Conservation (phyloP, 2,888 invertebrate genomes). For the Andrena fulva region DNA sequence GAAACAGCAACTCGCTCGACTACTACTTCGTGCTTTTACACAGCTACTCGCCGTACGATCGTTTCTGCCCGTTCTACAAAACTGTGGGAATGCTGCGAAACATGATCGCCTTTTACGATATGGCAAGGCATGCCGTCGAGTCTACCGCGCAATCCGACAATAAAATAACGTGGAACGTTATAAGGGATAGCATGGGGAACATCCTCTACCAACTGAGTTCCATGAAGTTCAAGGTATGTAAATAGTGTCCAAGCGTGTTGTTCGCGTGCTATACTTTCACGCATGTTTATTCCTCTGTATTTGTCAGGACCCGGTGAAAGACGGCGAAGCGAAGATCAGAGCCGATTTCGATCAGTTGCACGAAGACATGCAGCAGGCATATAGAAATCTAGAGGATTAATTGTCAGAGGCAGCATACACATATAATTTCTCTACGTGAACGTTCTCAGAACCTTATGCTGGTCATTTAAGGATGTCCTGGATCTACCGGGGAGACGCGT, state of each 20-base stretch:
- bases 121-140: slow-evolving; percentile 99
- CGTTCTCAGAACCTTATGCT: slow-evolving; percentile 60
- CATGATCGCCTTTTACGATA: slow-evolving; percentile 99
- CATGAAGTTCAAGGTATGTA: slow-evolving; percentile 98
- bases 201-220: slow-evolving; percentile 98
- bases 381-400: slow-evolving; percentile 99
- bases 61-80: slow-evolving; percentile 99
- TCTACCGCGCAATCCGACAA: slow-evolving; percentile 99
- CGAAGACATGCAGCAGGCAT: slow-evolving; percentile 98
- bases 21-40: not conserved
- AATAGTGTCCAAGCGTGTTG: not conserved
- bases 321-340: slow-evolving; percentile 98
- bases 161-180: slow-evolving; percentile 99
- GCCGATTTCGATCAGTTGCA: slow-evolving; percentile 98
- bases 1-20: too few species aligned
- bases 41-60: slow-evolving; percentile 95
- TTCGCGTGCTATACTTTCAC: not conserved
- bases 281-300: not conserved
- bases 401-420: slow-evolving; percentile 59
- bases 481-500: slow-evolving; percentile 36
- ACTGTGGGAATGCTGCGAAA: slow-evolving; percentile 99
- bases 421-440: slow-evolving; percentile 54
- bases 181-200: slow-evolving; percentile 98
- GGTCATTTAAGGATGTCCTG: slow-evolving; percentile 74
- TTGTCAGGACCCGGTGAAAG: slow-evolving; percentile 96